Conservation (phyloP, 2,113 vertebrate genomes). For the Neolamprologus devosi region DNA sequence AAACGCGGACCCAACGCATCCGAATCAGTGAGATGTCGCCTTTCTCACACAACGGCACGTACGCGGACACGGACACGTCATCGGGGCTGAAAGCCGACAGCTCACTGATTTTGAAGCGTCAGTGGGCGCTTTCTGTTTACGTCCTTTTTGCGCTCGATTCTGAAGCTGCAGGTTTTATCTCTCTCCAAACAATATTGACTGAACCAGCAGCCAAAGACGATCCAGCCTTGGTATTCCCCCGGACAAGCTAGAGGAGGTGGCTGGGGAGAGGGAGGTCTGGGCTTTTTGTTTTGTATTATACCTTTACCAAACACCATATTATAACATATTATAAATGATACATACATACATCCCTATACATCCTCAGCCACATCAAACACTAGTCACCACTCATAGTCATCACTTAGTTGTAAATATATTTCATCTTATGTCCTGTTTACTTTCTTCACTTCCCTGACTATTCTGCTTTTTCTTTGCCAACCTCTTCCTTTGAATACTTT, state of each 20-base stretch:
- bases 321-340: not conserved
- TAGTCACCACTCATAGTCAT: not conserved
- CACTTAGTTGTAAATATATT: not conserved
- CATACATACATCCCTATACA: not conserved
- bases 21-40: not conserved
- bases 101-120: not conserved
- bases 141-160: not conserved
- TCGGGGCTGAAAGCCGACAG: not conserved
- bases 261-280: not conserved
- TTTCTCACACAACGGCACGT: not conserved
- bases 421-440: not conserved
- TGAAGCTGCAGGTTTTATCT: not conserved
- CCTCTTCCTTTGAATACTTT: not conserved
- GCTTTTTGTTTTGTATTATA: not conserved
- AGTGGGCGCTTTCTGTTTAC: not conserved
- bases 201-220: not conserved
- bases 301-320: not conserved
- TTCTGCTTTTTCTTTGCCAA: not conserved
- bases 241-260: not conserved
- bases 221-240: not conserved
- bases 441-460: not conserved
- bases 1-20: not conserved
- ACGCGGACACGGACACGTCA: not conserved
- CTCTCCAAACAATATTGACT: not conserved
- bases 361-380: not conserved